phyloP scores from a whole-genome alignment of 2,888 invertebrate genomes.

The Sylvicola cinctus region DNA sequence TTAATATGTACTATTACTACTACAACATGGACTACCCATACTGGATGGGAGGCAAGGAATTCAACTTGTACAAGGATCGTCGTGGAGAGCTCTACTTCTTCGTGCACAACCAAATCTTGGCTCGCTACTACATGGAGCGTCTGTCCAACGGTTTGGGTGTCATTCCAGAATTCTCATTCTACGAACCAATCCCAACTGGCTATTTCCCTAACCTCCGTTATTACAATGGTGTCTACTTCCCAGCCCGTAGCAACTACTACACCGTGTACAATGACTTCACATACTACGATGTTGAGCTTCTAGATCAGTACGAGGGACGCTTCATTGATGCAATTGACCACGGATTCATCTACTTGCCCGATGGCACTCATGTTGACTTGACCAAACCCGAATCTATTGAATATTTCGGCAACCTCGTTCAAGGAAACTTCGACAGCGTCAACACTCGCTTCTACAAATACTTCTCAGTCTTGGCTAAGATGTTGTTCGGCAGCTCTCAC shows the following conservation, averaged over 20 bases:
- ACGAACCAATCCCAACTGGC: constrained; percentile 26
- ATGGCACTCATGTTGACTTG: constrained; percentile 34
- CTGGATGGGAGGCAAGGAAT: constrained; percentile 35
- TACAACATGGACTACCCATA: constrained; percentile 39
- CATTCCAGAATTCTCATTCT: constrained; percentile 34
- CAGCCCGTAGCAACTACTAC: constrained; percentile 30
- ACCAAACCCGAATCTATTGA: constrained; percentile 39
- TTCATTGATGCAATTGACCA: constrained; percentile 28
- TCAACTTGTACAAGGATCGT: constrained; percentile 29
- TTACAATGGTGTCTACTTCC: constrained; percentile 38
- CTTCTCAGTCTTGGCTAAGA: constrained; percentile 32
- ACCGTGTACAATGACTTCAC: constrained; percentile 15
- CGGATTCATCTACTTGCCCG: constrained; percentile 25
- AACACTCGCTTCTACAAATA: constrained; percentile 36
- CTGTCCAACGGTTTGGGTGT: constrained; percentile 38
- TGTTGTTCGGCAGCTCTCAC: constrained; percentile 29
- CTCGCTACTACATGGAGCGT: constrained; percentile 50
- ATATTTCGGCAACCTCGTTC: constrained; percentile 40
- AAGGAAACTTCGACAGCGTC: constrained; percentile 39
- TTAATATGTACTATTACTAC: constrained; percentile 44
- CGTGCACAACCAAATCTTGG: constrained; percentile 42
- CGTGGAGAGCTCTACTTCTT: constrained; percentile 44
- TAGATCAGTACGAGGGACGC: constrained; percentile 23
- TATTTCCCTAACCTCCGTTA: constrained; percentile 38
- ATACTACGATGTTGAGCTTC: constrained; percentile 13